These are phyloP conservation scores for Amblyraja radiata DNA, from an alignment of 2,797 vertebrate genomes.

Conservation along the genomic window DNA sequence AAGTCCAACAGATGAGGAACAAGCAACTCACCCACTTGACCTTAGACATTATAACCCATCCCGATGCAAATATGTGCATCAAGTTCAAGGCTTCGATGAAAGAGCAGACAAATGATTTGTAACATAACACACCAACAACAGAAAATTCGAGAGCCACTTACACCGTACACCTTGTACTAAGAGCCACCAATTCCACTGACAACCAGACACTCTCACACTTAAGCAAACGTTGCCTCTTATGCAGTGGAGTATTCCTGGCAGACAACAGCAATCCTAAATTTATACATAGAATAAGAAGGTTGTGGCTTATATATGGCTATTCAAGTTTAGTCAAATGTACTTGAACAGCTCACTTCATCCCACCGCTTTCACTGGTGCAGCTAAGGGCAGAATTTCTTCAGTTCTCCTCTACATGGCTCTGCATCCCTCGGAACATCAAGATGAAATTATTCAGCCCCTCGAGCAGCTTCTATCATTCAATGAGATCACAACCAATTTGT, in stretches of 20 bases:
- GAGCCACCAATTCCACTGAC: background rate
- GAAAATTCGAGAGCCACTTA: constrained; percentile 9
- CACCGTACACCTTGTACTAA: background rate
- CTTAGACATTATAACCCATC: background rate
- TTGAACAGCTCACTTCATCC: background rate
- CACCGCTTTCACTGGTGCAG: background rate
- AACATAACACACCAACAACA: background rate
- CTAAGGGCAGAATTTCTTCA: background rate
- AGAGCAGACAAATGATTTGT: background rate
- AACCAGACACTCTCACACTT: background rate
- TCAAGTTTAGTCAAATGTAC: background rate
- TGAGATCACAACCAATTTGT: background rate
- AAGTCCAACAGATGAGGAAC: background rate
- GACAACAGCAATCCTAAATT: background rate
- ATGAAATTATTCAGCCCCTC: background rate
- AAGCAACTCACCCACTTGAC: background rate
- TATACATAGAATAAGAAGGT: background rate
- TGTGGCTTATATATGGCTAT: background rate
- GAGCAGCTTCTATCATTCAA: background rate
- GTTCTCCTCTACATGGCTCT: background rate
- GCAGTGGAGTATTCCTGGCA: too few species aligned
- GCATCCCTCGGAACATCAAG: background rate
- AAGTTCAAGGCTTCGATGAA: background rate
- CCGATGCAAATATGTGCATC: background rate
- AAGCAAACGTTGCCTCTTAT: background rate